A percentile compares a stretch with the other conserved stretches of the same genome.
phyloP scores from a whole-genome alignment of 2,888 invertebrate species.

The Baronia brevicornis region DNA sequence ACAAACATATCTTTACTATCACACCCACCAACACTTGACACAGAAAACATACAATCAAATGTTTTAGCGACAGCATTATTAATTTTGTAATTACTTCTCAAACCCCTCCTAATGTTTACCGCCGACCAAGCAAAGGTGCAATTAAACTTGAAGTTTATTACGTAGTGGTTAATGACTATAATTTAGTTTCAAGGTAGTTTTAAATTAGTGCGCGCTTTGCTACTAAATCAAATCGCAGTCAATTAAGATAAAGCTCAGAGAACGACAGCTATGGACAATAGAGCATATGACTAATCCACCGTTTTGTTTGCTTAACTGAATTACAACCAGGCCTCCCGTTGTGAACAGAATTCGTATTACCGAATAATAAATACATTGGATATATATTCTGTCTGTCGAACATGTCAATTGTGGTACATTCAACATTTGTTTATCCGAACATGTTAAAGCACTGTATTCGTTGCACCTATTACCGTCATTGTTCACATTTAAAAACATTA shows the following conservation, averaged over 20 bases:
- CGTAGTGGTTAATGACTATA: slow-evolving; percentile 17
- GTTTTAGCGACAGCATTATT: slow-evolving; percentile 18
- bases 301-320: slow-evolving; percentile 66
- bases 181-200: slow-evolving; percentile 23
- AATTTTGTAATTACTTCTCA: slow-evolving; percentile 21
- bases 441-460: no score
- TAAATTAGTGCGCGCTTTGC: slow-evolving; percentile 33
- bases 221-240: slow-evolving; percentile 71
- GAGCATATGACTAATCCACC: slow-evolving; percentile 63
- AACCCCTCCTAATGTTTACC: slow-evolving; percentile 13
- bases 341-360: slow-evolving; percentile 47
- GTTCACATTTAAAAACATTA: no score
- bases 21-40: slow-evolving; percentile 14
- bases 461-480: no score
- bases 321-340: slow-evolving; percentile 39
- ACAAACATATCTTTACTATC: slow-evolving; percentile 28
- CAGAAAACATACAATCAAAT: slow-evolving; percentile 19
- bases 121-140: slow-evolving; percentile 24
- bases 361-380: slow-evolving; percentile 6
- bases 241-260: slow-evolving; percentile 70
- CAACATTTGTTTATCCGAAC: neutral
- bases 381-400: slow-evolving; percentile 7
- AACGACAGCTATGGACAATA: slow-evolving; percentile 65
- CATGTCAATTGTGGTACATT: neutral
- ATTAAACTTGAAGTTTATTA: slow-evolving; percentile 26